Conservation (phyloP, 2,888 invertebrate genomes). For the Agriopis aurantiaria region DNA sequence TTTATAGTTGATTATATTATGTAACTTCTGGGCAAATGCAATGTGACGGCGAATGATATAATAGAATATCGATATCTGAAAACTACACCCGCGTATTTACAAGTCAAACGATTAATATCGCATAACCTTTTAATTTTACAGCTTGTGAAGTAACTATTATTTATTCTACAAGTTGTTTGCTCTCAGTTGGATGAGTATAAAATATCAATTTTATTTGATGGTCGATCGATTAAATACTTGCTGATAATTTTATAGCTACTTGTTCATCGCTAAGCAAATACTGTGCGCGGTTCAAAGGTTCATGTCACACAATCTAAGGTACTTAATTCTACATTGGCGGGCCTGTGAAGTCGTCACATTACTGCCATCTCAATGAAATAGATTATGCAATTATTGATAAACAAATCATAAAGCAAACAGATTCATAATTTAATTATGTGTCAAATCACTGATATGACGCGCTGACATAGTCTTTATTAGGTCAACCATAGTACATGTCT, state of each 20-base stretch:
- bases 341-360: constrained; percentile 26
- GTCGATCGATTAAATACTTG: constrained; percentile 25
- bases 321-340: constrained; percentile 32
- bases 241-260: constrained; percentile 16
- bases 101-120: too few species aligned
- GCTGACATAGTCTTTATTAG: constrained; percentile 66
- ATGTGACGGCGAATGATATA: too few species aligned
- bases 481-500: constrained; percentile 66
- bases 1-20: too few species aligned
- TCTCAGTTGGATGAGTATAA: constrained; percentile 9
- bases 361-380: constrained; percentile 36
- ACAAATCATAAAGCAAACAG: constrained; percentile 62
- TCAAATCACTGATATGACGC: constrained; percentile 69
- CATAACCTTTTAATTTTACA: too few species aligned
- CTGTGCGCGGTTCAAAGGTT: constrained; percentile 21
- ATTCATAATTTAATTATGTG: constrained; percentile 64
- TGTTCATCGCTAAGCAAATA: constrained; percentile 18
- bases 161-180: background rate
- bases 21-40: too few species aligned
- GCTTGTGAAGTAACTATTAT: background rate
- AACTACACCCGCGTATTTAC: too few species aligned
- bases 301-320: constrained; percentile 27
- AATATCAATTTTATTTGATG: constrained; percentile 33
- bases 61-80: too few species aligned
- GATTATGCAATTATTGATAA: constrained; percentile 55